Evolutionary conservation across 2,888 invertebrate genomes (phyloP).

Genomic region (Danaus chrysippus): DNA sequence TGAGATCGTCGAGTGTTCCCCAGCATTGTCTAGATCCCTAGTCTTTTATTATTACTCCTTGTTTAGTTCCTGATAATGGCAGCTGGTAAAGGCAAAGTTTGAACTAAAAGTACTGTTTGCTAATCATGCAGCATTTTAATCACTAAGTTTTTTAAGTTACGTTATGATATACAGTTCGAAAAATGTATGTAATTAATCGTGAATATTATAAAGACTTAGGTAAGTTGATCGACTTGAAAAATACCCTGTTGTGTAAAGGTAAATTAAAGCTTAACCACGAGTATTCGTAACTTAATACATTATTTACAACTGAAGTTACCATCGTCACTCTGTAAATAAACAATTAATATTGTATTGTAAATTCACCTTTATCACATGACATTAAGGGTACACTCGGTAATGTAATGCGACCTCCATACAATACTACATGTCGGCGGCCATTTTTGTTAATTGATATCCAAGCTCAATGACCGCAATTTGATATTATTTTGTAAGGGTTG

Average conservation of each 20-base stretch:
- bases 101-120: neutral
- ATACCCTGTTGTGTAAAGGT: slow-evolving; percentile 4
- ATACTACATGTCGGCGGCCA: slow-evolving; percentile 38
- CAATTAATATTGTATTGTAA: slow-evolving; percentile 18
- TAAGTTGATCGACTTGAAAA: no score
- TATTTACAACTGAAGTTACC: slow-evolving; percentile 20
- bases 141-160: no score
- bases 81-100: neutral
- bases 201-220: no score
- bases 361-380: slow-evolving; percentile 21
- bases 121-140: neutral
- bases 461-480: slow-evolving; percentile 47
- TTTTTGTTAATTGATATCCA: slow-evolving; percentile 47
- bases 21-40: slow-evolving; percentile 36
- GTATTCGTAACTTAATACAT: slow-evolving; percentile 25
- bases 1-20: slow-evolving; percentile 43
- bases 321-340: slow-evolving; percentile 20
- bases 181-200: no score
- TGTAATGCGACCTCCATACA: slow-evolving; percentile 13
- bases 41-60: slow-evolving; percentile 38
- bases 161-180: no score
- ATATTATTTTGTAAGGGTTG: slow-evolving; percentile 43
- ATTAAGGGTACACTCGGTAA: slow-evolving; percentile 13
- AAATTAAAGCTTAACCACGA: slow-evolving; percentile 22
- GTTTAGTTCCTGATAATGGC: slow-evolving; percentile 35